A percentile compares a stretch with the other conserved stretches of the same genome.
Conservation (phyloP, 2,113 vertebrate genomes). For the Phyllopteryx taeniolatus region DNA sequence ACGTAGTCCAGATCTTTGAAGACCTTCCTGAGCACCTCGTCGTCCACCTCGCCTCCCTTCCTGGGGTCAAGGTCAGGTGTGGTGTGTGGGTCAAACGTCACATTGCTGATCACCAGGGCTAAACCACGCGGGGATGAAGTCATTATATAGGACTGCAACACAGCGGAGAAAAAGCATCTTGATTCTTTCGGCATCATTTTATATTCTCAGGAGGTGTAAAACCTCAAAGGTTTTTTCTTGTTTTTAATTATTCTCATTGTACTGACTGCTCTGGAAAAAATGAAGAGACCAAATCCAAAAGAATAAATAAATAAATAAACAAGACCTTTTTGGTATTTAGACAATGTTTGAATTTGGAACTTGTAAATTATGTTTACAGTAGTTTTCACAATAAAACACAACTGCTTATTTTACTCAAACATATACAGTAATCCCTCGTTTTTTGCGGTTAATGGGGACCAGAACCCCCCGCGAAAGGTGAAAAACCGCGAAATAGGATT, state of each 20-base stretch:
- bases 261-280: background rate
- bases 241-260: background rate
- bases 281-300: too few species aligned
- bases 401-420: too few species aligned
- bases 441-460: too few species aligned
- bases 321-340: too few species aligned
- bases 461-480: too few species aligned
- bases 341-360: too few species aligned
- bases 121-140: conserved; percentile 82
- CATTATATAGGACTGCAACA: conserved; percentile 84
- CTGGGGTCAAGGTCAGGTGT: conserved; percentile 83
- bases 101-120: conserved; percentile 89
- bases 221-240: background rate
- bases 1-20: conserved; percentile 85
- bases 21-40: conserved; percentile 77
- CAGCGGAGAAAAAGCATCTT: background rate
- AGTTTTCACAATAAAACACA: too few species aligned
- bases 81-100: conserved; percentile 76
- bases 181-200: background rate
- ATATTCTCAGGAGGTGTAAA: background rate
- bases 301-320: too few species aligned
- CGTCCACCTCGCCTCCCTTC: conserved; percentile 89
- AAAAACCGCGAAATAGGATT: too few species aligned
- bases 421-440: too few species aligned
- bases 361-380: too few species aligned